Evolutionary conservation across 2,113 vertebrate species (phyloP).

Genomic region (Heloderma charlesbogerti): DNA sequence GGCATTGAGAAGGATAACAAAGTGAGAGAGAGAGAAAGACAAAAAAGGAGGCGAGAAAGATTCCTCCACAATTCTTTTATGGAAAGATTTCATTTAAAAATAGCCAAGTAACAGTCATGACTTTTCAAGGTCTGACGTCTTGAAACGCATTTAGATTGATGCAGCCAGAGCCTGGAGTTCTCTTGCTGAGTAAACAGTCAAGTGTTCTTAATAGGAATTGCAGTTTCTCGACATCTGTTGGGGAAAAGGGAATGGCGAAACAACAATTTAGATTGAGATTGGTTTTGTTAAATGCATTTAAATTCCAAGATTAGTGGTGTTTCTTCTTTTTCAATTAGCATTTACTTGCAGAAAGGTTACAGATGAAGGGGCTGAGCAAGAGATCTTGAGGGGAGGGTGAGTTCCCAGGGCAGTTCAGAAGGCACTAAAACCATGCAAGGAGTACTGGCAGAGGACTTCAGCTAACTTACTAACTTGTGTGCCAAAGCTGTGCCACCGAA

Average conservation of each 20-base stretch:
- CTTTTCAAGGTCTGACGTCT: constrained; percentile 82
- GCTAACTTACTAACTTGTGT: constrained; percentile 55
- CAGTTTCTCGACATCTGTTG: constrained; percentile 88
- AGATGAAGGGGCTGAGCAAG: constrained; percentile 81
- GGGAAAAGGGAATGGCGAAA: constrained; percentile 86
- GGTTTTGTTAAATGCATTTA: constrained; percentile 92
- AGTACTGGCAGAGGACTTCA: constrained; percentile 56
- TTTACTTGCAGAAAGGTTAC: constrained; percentile 89
- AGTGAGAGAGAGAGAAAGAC: constrained; percentile 60
- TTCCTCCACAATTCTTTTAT: constrained; percentile 76
- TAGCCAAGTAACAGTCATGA: constrained; percentile 81
- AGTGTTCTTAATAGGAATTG: constrained; percentile 89
- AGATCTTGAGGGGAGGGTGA: constrained; percentile 64
- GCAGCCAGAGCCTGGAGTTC: constrained; percentile 80
- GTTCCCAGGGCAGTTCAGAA: constrained; percentile 73
- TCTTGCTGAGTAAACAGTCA: constrained; percentile 86
- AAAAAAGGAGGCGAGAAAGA: constrained; percentile 14
- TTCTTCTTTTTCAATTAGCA: constrained; percentile 91
- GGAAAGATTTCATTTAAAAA: constrained; percentile 84
- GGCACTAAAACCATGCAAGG: constrained; percentile 64
- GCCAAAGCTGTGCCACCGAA: constrained; percentile 46
- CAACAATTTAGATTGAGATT: constrained; percentile 88
- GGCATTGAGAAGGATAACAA: constrained; percentile 63
- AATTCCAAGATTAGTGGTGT: constrained; percentile 91
- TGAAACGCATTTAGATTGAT: constrained; percentile 85